Evolutionary conservation across 2,113 vertebrate genomes (phyloP).

Genomic region (Etia nguti): DNA sequence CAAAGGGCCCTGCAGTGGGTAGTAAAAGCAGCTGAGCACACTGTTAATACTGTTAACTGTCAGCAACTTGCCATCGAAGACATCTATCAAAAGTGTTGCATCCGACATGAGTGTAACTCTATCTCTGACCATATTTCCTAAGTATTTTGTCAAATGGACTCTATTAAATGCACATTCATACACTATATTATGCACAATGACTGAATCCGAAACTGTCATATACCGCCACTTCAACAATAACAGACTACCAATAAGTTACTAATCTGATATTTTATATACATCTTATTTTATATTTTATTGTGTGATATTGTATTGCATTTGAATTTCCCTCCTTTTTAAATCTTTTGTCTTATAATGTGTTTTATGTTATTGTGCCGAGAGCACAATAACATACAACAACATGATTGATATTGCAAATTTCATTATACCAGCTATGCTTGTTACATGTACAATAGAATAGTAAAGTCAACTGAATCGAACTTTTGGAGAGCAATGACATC

Average conservation of each 20-base stretch:
- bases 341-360: neutral
- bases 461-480: neutral
- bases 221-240: fast-evolving
- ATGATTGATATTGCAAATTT: neutral
- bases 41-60: neutral
- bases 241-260: neutral
- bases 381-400: neutral
- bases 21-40: neutral
- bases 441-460: neutral
- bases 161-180: neutral
- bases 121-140: neutral
- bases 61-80: neutral
- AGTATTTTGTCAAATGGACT: neutral
- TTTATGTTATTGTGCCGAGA: neutral
- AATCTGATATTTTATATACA: neutral
- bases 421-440: neutral
- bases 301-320: neutral
- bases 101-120: neutral
- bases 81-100: neutral
- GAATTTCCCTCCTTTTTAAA: neutral
- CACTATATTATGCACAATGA: neutral
- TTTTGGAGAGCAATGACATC: neutral
- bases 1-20: neutral
- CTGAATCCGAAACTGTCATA: neutral
- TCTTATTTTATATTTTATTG: neutral